Evolutionary conservation across 2,113 vertebrate species (phyloP).

Genomic region (Paracanthobrama guichenoti): DNA sequence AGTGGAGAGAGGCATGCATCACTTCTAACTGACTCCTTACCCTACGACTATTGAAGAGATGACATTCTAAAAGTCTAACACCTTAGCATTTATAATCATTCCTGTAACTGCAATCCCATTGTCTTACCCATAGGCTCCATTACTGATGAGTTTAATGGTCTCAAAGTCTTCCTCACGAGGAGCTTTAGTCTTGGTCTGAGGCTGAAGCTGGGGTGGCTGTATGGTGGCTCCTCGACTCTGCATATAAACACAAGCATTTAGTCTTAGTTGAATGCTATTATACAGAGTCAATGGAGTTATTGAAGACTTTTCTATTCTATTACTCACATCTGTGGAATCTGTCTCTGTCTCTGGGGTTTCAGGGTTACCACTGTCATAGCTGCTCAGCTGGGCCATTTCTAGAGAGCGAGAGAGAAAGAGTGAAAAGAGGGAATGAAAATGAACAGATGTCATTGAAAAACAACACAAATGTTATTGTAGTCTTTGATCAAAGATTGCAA

Average conservation of each 20-base stretch:
- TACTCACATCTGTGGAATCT: conserved; percentile 86
- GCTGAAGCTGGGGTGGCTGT: conserved; percentile 64
- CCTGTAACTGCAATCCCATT: neutral
- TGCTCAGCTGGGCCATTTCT: conserved; percentile 98
- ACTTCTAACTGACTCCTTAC: neutral
- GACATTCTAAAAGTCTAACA: neutral
- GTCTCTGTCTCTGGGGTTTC: conserved; percentile 91
- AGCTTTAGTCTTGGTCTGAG: conserved; percentile 81
- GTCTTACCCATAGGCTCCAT: conserved; percentile 92
- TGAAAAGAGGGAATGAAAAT: neutral
- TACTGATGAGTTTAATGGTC: conserved; percentile 97
- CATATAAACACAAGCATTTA: conserved; percentile 24
- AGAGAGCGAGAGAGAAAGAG: conserved; percentile 61
- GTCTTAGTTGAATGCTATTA: neutral
- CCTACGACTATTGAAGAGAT: neutral
- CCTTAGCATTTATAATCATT: neutral
- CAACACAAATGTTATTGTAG: neutral
- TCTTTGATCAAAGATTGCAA: neutral
- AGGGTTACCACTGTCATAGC: conserved; percentile 88
- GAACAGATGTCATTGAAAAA: neutral
- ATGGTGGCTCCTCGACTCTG: conserved; percentile 80
- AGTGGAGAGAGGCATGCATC: conserved; percentile 10
- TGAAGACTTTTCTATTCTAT: neutral
- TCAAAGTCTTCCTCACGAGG: conserved; percentile 96
- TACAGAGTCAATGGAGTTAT: neutral